Evolutionary conservation across 2,888 invertebrate species (phyloP), one percentile per base, ranked within the genome.

Genomic region (Bugula neritina): DNA sequence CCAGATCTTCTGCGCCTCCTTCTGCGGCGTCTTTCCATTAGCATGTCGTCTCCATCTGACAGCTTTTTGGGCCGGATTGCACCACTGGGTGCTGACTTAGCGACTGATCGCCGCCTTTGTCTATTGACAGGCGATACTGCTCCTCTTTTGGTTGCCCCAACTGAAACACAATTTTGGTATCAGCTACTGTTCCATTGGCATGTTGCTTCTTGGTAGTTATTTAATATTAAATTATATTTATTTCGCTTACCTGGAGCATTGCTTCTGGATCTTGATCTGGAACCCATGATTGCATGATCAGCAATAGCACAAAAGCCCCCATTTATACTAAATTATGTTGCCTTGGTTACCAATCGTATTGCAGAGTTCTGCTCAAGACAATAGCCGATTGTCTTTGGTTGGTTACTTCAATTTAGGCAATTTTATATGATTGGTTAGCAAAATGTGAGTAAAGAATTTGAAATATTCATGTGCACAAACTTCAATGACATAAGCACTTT

Each of bases 1-100:
- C 63, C 63, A 31, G 63, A 63, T n/a, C 63, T 25, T 13, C 34
- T 63, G 63, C 63, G 63, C 3, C 63, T 27, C 31, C 63, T 25
- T 31, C 63, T 27, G 25, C 63, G 63, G 3, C 63, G 27, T 63
- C 63, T 63, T 13, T 31, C 31, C 63, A 63, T 63, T 25, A 17
- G 10, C 10, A 13, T 13, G 27, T 27, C 31, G 17, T 63, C 63
- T 13, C 31, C 63, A 34, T 2, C 17, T 63, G 43, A 43, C 10
- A 17, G 10, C 17, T 43, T 5, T 43, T 17, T 5, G 5, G 5
- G 5, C 17, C 43, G 43, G 43, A 43, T 5, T 10, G 43, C 43
- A 43, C 43, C 43, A 17, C 10, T 10, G 43, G 43, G 17, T 5
- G 43, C 43, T 43, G 5, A 10, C 17, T 10, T 17, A 10, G 43